Conservation (phyloP, 2,888 invertebrate genomes). For the Cantharis rustica region DNA sequence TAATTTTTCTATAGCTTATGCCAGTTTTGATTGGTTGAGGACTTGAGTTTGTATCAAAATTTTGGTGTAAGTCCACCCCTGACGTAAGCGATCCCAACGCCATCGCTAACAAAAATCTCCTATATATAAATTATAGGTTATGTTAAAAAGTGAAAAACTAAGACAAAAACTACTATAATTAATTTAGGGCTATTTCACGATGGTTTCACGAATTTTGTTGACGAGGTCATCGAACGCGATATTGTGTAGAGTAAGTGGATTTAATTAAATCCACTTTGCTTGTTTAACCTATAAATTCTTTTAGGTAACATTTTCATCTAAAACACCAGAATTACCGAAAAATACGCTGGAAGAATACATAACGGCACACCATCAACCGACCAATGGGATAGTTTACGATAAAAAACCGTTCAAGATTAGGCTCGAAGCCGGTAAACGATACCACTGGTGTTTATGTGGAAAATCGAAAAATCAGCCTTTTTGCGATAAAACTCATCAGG, state of each 20-base stretch:
- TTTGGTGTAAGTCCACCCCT: too few relatives aligned
- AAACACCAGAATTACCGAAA: slow-evolving; percentile 66
- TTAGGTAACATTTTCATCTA: slow-evolving; percentile 30
- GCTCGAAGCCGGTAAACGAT: slow-evolving; percentile 69
- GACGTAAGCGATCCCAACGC: too few relatives aligned
- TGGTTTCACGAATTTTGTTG: background rate
- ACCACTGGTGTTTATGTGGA: slow-evolving; percentile 95
- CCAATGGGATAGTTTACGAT: slow-evolving; percentile 81
- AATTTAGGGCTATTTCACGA: background rate
- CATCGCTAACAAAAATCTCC: background rate
- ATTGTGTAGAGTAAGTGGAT: background rate
- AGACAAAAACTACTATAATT: background rate
- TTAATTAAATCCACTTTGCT: background rate
- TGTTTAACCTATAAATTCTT: background rate
- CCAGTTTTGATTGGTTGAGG: too few relatives aligned
- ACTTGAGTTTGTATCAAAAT: too few relatives aligned
- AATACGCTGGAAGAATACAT: slow-evolving; percentile 67
- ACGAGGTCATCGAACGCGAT: background rate
- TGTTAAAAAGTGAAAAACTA: background rate
- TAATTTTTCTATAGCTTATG: too few relatives aligned
- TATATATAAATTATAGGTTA: background rate
- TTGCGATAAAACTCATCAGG: slow-evolving; percentile 92
- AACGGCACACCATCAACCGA: slow-evolving; percentile 66
- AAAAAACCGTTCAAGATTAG: slow-evolving; percentile 84
- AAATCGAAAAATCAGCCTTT: slow-evolving; percentile 90